Conservation (phyloP, 2,797 vertebrate genomes). For the Falco rusticolus region DNA sequence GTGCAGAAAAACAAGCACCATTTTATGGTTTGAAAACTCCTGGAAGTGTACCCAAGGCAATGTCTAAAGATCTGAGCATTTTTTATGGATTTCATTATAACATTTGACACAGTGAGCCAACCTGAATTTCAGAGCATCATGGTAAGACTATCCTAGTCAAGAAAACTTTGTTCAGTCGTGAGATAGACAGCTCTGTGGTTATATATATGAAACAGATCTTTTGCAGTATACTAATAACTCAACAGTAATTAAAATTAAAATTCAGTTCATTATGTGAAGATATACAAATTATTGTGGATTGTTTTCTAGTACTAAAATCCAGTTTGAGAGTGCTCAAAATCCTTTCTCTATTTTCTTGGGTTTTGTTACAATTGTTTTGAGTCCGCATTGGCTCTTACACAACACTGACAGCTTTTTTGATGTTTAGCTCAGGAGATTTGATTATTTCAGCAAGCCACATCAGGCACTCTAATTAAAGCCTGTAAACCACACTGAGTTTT, state of each 20-base stretch:
- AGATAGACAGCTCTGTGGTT: neutral
- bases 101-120: neutral
- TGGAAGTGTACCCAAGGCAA: neutral
- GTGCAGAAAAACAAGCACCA: neutral
- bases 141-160: neutral
- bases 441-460: constrained; percentile 37
- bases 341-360: neutral
- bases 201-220: neutral
- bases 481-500: neutral
- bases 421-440: constrained; percentile 25
- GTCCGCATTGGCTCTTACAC: neutral
- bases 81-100: neutral
- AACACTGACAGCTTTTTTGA: neutral
- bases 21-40: neutral
- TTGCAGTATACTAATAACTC: neutral
- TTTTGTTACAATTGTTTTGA: neutral
- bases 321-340: neutral
- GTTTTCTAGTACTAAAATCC: neutral
- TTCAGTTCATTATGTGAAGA: neutral
- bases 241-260: neutral
- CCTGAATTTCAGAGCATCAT: neutral
- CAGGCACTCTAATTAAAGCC: neutral
- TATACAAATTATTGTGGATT: neutral
- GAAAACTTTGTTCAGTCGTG: neutral
- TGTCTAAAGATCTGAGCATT: neutral